A percentile compares a stretch with the other conserved stretches of the same genome.
Conservation (phyloP, 2,113 vertebrate genomes). For the Excalfactoria chinensis region DNA sequence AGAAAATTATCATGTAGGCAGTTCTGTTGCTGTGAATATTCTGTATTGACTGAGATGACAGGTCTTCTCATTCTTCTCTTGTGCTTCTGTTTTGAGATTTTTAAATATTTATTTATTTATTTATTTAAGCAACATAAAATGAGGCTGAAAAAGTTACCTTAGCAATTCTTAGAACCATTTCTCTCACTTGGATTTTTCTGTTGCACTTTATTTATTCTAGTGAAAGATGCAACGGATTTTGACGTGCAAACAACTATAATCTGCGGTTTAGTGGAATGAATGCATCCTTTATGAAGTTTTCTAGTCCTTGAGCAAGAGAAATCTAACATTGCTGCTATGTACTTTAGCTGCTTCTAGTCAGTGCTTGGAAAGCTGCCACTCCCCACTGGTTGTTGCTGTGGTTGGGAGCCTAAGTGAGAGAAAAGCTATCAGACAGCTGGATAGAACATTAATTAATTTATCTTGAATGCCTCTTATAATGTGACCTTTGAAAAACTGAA, state of each 20-base stretch:
- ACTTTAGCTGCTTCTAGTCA: background rate
- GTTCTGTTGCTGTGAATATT: background rate
- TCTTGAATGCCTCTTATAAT: background rate
- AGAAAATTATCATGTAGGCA: background rate
- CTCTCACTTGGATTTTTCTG: background rate
- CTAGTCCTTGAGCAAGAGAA: background rate
- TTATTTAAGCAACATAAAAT: background rate
- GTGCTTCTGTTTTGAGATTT: background rate
- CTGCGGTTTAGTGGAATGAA: conserved; percentile 1
- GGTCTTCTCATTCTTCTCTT: background rate
- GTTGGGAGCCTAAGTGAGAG: conserved; percentile 18
- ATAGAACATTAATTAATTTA: background rate
- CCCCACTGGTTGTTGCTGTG: background rate
- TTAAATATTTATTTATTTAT: no score
- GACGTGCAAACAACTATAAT: background rate
- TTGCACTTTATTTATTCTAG: background rate
- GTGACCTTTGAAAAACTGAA: background rate
- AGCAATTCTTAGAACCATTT: background rate
- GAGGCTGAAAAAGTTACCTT: background rate
- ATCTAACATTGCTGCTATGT: background rate
- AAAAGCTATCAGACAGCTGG: background rate
- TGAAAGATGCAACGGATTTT: background rate
- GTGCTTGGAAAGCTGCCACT: conserved; percentile 23
- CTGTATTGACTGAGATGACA: background rate
- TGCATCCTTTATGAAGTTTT: conserved; percentile 29